Base-by-base conservation (phyloP, 2,888 invertebrate genomes). In the Plebejus argus region DNA sequence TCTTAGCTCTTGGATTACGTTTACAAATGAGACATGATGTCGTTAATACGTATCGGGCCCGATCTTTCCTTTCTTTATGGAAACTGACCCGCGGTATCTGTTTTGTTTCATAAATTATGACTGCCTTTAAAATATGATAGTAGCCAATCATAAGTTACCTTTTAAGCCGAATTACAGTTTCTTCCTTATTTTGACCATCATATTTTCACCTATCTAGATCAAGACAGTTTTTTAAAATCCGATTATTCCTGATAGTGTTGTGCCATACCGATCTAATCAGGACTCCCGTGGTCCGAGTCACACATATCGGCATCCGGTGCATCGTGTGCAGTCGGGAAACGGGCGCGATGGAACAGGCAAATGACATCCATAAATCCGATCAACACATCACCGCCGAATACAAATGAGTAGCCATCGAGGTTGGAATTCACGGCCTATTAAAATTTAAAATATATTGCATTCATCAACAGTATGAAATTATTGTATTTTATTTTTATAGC, bases 311-410 rank as follows among this genome's bases (percentile, higher is more conserved):
- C 78, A 83, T 84, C 83, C 83, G 82, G 84, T 82, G 66, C 78
- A 78, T 80, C 80, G 78, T 81, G 82, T 80, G 79, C 76, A 80
- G 77, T 70, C 78, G 79, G 80, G 81, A 83, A 81, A 81, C 79
- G 80, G 76, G 82, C 81, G 82, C 80, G 82, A 82, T 82, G 81
- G 83, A 83, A 79, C 82, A 81, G 76, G 77, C 56, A n/a, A 39
- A 56, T 45, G 56, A 20, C 71, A 35, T 53, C 76, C 77, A 78
- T 78, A 78, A 79, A 78, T 79, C 77, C 78, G 76, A 77, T 76
- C 78, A 78, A 66, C 79, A 70, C 76, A 79, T 76, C 77, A 76
- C 74, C 76, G 78, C 77, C 76, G 82, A 82, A 82, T 82, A 81
- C 79, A 78, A 79, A 82, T 80, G 81, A 81, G 77, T 78, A 56